Percentiles rank a stretch among this genome's conserved stretches.
Evolutionary conservation across 53 echinoderm and acorn worm genomes (phyloP).

Genomic region (Holothuria scabra): DNA sequence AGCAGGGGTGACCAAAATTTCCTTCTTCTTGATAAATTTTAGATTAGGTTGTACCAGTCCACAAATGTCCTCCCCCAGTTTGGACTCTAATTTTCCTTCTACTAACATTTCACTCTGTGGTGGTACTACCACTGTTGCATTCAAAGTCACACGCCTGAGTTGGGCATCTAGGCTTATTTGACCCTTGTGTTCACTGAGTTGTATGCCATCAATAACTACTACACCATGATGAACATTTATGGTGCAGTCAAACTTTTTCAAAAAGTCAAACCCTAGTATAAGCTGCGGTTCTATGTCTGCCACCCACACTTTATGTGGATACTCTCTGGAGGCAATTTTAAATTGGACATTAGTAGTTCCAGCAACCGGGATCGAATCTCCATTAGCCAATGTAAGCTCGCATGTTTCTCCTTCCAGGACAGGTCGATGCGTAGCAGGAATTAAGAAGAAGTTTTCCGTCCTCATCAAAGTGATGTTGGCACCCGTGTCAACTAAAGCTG

Average conservation of each 20-base stretch:
- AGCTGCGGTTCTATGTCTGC: slow-evolving; percentile 23
- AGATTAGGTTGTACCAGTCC: background rate
- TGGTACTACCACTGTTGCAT: background rate
- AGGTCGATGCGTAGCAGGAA: background rate
- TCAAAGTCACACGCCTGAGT: too few relatives aligned
- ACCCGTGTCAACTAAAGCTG: slow-evolving; percentile 50
- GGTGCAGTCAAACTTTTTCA: background rate
- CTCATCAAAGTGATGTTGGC: slow-evolving; percentile 44
- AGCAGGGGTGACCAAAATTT: background rate
- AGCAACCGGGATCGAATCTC: background rate
- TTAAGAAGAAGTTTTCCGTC: background rate
- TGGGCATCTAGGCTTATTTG: too few relatives aligned
- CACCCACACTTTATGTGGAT: slow-evolving; percentile 8
- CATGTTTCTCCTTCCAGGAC: background rate
- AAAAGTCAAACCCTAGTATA: slow-evolving; percentile 27
- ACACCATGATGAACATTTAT: background rate
- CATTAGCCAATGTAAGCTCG: background rate
- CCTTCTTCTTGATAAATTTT: too few relatives aligned
- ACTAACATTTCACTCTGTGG: slow-evolving; percentile 2
- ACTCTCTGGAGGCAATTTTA: background rate
- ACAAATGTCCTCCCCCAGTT: background rate
- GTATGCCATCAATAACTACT: too few relatives aligned
- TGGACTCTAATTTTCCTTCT: background rate
- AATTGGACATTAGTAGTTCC: background rate
- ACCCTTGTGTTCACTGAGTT: too few relatives aligned